phyloP scores from a whole-genome alignment of 2,797 vertebrate genomes.

The Gymnocypris eckloni region DNA sequence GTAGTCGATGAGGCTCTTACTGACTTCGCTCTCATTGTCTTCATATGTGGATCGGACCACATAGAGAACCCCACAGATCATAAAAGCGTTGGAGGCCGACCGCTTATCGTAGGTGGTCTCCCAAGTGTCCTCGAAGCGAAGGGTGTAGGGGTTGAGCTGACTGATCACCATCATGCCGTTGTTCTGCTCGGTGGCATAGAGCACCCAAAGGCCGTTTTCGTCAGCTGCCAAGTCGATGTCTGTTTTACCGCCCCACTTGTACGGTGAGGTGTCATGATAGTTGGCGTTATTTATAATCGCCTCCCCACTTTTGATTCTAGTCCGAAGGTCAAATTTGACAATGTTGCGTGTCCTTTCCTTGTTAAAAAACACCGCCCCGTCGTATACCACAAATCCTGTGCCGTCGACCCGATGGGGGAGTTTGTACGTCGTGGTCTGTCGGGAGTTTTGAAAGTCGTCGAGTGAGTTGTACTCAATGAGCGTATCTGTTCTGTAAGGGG shows the following conservation, averaged over 20 bases:
- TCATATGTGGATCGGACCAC: conserved; percentile 97
- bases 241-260: conserved; percentile 98
- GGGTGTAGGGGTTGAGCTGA: conserved; percentile 97
- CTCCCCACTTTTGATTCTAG: conserved; percentile 98
- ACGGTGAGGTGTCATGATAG: conserved; percentile 98
- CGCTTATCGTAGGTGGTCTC: conserved; percentile 96
- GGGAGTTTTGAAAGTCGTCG: conserved; percentile 94
- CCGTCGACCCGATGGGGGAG: conserved; percentile 97
- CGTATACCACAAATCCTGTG: conserved; percentile 98
- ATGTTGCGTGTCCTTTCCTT: conserved; percentile 98
- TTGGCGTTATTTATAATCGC: conserved; percentile 99
- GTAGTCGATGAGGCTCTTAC: conserved; percentile 96
- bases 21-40: conserved; percentile 97
- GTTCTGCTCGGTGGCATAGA: conserved; percentile 98
- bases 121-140: conserved; percentile 97
- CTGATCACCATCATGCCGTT: conserved; percentile 99
- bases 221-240: conserved; percentile 98
- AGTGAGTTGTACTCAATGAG: conserved; percentile 96
- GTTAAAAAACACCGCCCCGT: conserved; percentile 99
- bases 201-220: conserved; percentile 98
- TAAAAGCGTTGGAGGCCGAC: conserved; percentile 98
- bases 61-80: conserved; percentile 97
- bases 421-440: conserved; percentile 96
- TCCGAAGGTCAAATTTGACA: conserved; percentile 98
- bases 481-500: conserved; percentile 97